Evolutionary conservation across 2,113 vertebrate species (phyloP).

Genomic region (Lichenostomus cassidix): DNA sequence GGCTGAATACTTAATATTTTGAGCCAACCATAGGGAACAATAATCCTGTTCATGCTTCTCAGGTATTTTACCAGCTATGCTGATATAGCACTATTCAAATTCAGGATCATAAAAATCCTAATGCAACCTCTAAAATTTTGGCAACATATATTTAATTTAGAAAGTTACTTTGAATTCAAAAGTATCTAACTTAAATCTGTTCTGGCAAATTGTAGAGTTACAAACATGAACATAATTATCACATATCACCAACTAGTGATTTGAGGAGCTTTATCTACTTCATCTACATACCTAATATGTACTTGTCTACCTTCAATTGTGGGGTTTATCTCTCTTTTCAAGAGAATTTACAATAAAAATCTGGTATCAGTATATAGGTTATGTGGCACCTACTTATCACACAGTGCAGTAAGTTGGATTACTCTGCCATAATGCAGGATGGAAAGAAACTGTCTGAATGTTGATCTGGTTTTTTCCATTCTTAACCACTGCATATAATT

Average conservation of each 20-base stretch:
- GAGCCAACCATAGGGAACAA: neutral
- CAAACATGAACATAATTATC: neutral
- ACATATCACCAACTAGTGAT: neutral
- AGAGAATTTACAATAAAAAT: neutral
- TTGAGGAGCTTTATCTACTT: neutral
- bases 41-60: neutral
- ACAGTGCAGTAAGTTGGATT: neutral
- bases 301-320: neutral
- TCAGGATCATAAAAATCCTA: constrained; percentile 11
- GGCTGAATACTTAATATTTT: neutral
- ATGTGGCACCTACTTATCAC: neutral
- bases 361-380: neutral
- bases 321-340: neutral
- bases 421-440: neutral
- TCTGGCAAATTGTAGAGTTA: neutral
- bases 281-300: neutral
- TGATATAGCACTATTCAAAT: constrained; percentile 33
- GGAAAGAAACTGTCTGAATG: neutral
- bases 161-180: neutral
- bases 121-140: constrained; percentile 5
- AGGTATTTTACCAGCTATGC: constrained; percentile 2
- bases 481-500: neutral
- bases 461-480: neutral
- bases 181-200: neutral
- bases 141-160: neutral